Evolutionary conservation across 2,888 invertebrate species (phyloP).

Genomic region (Heliconius ismenius): DNA sequence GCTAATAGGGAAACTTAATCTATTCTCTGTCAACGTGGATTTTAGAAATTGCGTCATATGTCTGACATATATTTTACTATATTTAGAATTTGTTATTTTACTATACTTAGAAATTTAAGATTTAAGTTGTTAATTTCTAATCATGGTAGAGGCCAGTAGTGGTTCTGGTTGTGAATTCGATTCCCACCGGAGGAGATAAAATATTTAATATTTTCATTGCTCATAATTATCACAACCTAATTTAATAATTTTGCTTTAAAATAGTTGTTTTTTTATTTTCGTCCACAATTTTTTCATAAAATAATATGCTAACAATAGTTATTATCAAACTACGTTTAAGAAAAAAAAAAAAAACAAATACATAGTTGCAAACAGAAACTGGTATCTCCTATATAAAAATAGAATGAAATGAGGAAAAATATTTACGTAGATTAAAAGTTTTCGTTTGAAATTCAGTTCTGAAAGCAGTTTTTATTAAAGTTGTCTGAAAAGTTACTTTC

Average conservation of each 20-base stretch:
- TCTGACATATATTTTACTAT: too few species aligned
- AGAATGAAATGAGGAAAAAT: conserved; percentile 5
- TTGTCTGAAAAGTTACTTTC: conserved; percentile 1
- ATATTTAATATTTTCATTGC: too few species aligned
- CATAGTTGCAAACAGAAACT: background rate
- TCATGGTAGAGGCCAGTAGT: too few species aligned
- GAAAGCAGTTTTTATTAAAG: background rate
- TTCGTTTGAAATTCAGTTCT: conserved; percentile 5
- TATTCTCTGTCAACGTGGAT: background rate
- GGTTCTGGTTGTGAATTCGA: too few species aligned
- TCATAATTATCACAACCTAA: too few species aligned
- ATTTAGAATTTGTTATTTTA: too few species aligned
- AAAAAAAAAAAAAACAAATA: background rate
- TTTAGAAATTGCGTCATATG: background rate
- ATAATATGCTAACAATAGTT: too few species aligned
- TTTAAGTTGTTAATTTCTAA: too few species aligned
- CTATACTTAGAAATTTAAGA: too few species aligned
- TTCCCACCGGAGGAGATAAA: too few species aligned
- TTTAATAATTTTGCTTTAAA: too few species aligned
- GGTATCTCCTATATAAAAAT: background rate
- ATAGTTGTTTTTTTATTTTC: background rate
- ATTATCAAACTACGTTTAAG: background rate
- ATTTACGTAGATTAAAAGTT: conserved; percentile 12
- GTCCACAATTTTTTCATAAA: background rate
- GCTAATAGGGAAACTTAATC: conserved; percentile 14